Base-by-base conservation (phyloP, 2,113 vertebrate genomes). In the Lathamus discolor region DNA sequence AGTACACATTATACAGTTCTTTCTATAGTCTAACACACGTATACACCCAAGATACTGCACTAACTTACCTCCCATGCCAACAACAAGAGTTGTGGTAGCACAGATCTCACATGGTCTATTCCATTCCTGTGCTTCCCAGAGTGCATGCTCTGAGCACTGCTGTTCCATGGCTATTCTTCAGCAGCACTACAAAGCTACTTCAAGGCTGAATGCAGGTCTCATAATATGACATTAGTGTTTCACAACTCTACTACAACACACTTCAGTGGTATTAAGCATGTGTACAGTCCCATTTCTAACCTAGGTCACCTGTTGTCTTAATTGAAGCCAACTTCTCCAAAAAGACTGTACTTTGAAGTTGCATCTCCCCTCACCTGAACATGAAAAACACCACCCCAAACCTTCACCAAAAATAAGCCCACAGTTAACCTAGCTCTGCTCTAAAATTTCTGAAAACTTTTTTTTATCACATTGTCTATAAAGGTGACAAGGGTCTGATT, bases 71-170 rank as follows among this genome's bases (percentile, higher is more conserved):
- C 11, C 31, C 28, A 44, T 31, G 14, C 25, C 46, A n/a, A 2
- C 2, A 17, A 15, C 19, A 41, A 2, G 15, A 17, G n/a, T 0
- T 25, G 23, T 39, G 73, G 31, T 20, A 37, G 24, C 68, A 70
- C 25, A 67, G n/a, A 44, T 7, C 12, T 63, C 7, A 1, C 12
- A 3, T 0, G 3, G 2, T 12, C 15, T 27, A 2, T 22, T 63
- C 25, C 17, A 6, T 43, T 16, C 11, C 33, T 1, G 0, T 9
- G 18, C 14, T 73, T 51, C 44, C 33, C 33, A 46, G 33, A 13
- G 29, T 5, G 11, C 37, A 39, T 14, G n/a, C 6, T 14, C 3
- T 18, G 22, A 68, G 44, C 28, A 24, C 13, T 23, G 25, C 22
- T 29, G 1, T 9, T 29, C 49, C 61, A 73, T 27, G 7, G 12